Base-by-base conservation (phyloP, 1,140 invertebrate genomes). In the Lasioglossum baleicum region DNA sequence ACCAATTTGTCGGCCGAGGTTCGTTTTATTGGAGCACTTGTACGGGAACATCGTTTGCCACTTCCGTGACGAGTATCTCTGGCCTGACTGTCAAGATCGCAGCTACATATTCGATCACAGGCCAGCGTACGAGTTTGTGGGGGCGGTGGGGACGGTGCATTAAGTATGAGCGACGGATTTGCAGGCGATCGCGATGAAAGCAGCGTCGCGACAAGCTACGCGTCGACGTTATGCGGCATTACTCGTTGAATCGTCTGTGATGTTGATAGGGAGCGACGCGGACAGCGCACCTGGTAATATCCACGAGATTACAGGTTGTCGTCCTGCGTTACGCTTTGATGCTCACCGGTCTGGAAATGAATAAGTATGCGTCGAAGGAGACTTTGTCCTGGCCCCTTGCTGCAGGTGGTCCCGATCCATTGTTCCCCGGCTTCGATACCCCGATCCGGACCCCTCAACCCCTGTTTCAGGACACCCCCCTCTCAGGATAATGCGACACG, bases 201-300 rank as follows among this genome's bases (percentile, higher is more conserved):
- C 40, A 13, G 40, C 65, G 79, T 48, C 53, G 67, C 72, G 64
- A 65, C 56, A 48, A 66, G 48, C 44, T 73, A 64, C 51, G 66
- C 71, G 64, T 76, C 56, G 48, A 63, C 73, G 48, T 64, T 70
- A 53, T 61, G 58, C 60, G 73, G 64, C 73, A 67, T 66, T 75
- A 51, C 71, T 66, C 71, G 72, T 68, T 63, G 74, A 63, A 76
- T 74, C 63, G 74, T 70, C 74, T 22, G n/a, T 76, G 74, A 81
- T 48, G 79, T 15, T 81, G 79, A 81, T 81, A 76, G 72, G 53
- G 78, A 66, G 26, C 22, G 80, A 78, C 80, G 56, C 48, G 53
- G 71, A 40, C 66, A 61, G 71, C 69, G 66, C 81, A 83, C 81
- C 81, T 83, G 81, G 81, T 72, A 72, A 74, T 83, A 83, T 83